A percentile compares a stretch with the other conserved stretches of the same genome.
phyloP scores from a whole-genome alignment of 2,888 invertebrate species.

The Tetheella fluctuosa region DNA sequence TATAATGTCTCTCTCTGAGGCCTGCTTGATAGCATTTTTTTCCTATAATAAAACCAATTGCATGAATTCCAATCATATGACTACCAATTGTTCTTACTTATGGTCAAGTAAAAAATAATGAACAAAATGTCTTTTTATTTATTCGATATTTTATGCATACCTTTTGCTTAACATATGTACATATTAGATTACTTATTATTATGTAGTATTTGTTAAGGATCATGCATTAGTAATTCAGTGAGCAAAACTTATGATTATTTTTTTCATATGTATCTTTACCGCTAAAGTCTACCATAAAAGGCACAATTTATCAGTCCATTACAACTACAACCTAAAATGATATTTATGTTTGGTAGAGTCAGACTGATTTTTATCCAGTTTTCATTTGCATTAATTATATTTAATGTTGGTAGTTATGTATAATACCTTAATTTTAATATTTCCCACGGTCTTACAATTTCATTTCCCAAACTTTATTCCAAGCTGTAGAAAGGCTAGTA shows the following conservation, averaged over 20 bases:
- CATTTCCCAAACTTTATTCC: background rate
- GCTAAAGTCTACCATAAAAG: background rate
- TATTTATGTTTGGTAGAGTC: background rate
- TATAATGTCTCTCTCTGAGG: too few species aligned
- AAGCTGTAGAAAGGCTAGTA: background rate
- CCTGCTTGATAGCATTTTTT: too few species aligned
- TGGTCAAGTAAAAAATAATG: background rate
- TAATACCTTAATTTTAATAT: background rate
- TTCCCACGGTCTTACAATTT: background rate
- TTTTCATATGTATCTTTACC: background rate
- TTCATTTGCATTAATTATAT: background rate
- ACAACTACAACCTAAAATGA: background rate
- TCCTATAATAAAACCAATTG: too few species aligned
- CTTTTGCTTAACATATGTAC: too few species aligned
- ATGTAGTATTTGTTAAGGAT: background rate
- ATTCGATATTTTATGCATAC: background rate
- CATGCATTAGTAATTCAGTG: background rate
- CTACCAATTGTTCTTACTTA: too few species aligned
- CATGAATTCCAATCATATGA: too few species aligned
- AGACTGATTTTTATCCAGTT: background rate
- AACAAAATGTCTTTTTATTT: background rate
- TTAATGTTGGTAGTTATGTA: too few species aligned
- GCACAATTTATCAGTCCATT: background rate
- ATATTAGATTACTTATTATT: background rate
- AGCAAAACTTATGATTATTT: background rate